These are phyloP conservation scores for Lutraria rhynchaena DNA, from an alignment of 1,140 invertebrate species.

Conservation along the genomic window DNA sequence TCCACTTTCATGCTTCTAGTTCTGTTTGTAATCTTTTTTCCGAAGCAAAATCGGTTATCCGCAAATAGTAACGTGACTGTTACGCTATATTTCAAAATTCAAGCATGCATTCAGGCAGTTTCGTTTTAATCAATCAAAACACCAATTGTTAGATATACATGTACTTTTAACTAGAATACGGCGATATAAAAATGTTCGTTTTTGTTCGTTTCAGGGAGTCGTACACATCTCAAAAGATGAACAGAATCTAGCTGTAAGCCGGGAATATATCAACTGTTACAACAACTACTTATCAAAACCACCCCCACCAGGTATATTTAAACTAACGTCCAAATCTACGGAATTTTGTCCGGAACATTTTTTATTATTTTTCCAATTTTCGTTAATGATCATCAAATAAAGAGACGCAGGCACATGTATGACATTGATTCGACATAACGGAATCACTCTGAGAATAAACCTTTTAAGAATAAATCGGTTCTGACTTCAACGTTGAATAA, in stretches of 20 bases:
- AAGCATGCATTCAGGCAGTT: too few species aligned
- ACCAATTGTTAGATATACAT: too few species aligned
- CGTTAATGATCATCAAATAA: neutral
- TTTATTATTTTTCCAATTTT: neutral
- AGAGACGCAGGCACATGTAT: neutral
- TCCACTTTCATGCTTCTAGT: too few species aligned
- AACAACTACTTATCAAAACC: neutral
- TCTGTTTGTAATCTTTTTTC: too few species aligned
- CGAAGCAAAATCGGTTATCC: too few species aligned
- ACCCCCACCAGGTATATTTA: neutral
- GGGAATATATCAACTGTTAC: slow-evolving; percentile 6
- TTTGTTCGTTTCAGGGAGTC: slow-evolving; percentile 3
- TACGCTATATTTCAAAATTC: too few species aligned
- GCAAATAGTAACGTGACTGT: too few species aligned
- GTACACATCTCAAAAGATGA: slow-evolving; percentile 30
- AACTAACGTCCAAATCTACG: neutral
- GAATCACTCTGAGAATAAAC: neutral
- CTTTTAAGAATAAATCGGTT: neutral
- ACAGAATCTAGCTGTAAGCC: neutral
- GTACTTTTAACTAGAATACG: too few species aligned
- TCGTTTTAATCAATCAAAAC: too few species aligned
- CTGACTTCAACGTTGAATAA: neutral
- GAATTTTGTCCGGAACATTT: neutral
- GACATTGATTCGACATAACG: too few species aligned
- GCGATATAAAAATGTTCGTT: too few species aligned